Evolutionary conservation across 2,888 invertebrate species (phyloP).

Genomic region (Megaustenia siamemsis): DNA sequence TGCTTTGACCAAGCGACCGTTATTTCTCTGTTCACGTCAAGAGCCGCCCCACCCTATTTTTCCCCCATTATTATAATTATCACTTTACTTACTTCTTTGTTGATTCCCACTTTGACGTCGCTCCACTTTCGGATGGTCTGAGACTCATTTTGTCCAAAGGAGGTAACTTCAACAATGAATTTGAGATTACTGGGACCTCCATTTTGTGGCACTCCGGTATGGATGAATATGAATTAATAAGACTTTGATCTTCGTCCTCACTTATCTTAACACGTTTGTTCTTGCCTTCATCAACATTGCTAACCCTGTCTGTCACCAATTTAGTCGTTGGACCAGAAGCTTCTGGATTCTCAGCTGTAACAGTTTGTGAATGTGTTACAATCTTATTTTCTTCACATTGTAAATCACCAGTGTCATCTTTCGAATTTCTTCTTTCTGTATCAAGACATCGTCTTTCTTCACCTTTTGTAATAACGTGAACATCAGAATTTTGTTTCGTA

Average conservation of each 20-base stretch:
- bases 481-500: background rate
- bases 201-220: constrained; percentile 8
- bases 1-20: too few relatives aligned
- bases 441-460: background rate
- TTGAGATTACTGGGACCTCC: constrained; percentile 7
- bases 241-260: background rate
- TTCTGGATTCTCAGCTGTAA: background rate
- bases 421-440: background rate
- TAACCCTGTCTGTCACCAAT: background rate
- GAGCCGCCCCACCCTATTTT: too few relatives aligned
- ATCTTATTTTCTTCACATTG: background rate
- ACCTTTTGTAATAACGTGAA: background rate
- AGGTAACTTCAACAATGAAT: constrained; percentile 34
- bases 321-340: background rate
- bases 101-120: constrained; percentile 61
- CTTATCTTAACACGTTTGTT: background rate
- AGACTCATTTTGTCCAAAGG: constrained; percentile 28
- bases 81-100: constrained; percentile 57
- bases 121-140: background rate
- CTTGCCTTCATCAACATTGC: background rate
- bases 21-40: too few relatives aligned
- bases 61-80: background rate
- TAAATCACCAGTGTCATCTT: background rate
- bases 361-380: background rate
- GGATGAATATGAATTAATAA: background rate